phyloP scores from a whole-genome alignment of 37 sponge, comb jelly and placozoan genomes.

The Beroe forskalii region DNA sequence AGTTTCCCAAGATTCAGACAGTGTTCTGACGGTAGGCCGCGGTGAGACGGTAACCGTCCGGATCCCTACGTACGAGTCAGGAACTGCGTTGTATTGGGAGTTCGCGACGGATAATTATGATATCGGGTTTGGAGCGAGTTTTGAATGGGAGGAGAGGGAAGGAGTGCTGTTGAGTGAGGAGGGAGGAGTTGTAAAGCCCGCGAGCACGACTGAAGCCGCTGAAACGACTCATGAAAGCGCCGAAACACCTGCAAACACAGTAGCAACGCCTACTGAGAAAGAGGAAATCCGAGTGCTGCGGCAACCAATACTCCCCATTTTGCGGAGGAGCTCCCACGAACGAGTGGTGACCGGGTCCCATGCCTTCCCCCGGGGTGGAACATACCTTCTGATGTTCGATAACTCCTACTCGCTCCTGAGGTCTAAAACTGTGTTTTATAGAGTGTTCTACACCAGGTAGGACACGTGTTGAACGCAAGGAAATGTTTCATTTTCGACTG shows the following conservation, averaged over 20 bases:
- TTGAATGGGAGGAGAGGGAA: slow-evolving; percentile 64
- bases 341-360: slow-evolving; percentile 83
- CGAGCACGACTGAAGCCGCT: background rate
- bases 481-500: too few relatives aligned
- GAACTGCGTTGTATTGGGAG: slow-evolving; percentile 84
- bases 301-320: slow-evolving; percentile 71
- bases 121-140: slow-evolving; percentile 87
- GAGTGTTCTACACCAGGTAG: slow-evolving; percentile 77
- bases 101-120: slow-evolving; percentile 84
- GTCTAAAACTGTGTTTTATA: slow-evolving; percentile 81
- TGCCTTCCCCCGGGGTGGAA: slow-evolving; percentile 74
- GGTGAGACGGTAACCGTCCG: slow-evolving; percentile 78
- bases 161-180: background rate
- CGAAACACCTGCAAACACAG: background rate
- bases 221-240: background rate
- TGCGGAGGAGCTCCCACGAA: slow-evolving; percentile 74
- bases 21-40: slow-evolving; percentile 66
- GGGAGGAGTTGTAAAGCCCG: background rate
- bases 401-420: slow-evolving; percentile 79
- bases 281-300: background rate
- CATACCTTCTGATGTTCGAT: slow-evolving; percentile 84
- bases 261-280: background rate
- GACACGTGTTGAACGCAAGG: too few relatives aligned
- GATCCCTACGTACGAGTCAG: slow-evolving; percentile 76
- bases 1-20: slow-evolving; percentile 56